Conservation (phyloP, 2,113 vertebrate genomes). For the Proteles cristata region DNA sequence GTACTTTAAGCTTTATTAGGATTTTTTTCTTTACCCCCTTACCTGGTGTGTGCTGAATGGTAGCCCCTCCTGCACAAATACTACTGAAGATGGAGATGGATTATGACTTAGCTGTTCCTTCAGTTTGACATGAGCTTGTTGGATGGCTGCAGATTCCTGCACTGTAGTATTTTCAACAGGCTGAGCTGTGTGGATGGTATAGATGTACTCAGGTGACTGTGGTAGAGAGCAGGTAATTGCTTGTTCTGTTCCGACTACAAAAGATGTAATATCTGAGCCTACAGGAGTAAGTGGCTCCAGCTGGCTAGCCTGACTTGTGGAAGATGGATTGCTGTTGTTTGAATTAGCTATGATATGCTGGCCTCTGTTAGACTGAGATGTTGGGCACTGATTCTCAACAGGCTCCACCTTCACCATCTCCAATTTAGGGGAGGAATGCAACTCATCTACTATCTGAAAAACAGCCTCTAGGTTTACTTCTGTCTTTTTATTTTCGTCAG, state of each 20-base stretch:
- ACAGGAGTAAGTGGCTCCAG: conserved; percentile 80
- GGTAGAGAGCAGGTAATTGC: conserved; percentile 75
- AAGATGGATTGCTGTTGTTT: conserved; percentile 71
- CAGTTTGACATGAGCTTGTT: conserved; percentile 73
- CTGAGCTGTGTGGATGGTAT: conserved; percentile 72
- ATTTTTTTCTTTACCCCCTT: conserved; percentile 49
- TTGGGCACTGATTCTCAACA: conserved; percentile 80
- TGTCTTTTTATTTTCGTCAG: conserved; percentile 83
- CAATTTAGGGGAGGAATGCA: conserved; percentile 81
- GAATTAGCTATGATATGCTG: conserved; percentile 72
- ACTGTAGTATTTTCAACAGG: conserved; percentile 72
- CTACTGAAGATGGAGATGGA: conserved; percentile 64
- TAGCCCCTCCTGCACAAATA: conserved; percentile 81
- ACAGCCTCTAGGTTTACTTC: conserved; percentile 87
- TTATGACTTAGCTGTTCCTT: conserved; percentile 77
- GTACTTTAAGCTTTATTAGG: neutral
- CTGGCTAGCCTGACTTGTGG: conserved; percentile 76
- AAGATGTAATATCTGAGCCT: conserved; percentile 80
- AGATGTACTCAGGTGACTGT: conserved; percentile 81
- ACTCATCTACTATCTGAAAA: conserved; percentile 89
- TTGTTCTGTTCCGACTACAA: conserved; percentile 80
- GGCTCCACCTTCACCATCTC: conserved; percentile 84
- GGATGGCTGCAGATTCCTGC: conserved; percentile 69
- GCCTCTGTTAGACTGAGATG: conserved; percentile 69
- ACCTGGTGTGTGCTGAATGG: conserved; percentile 79